phyloP scores from a whole-genome alignment of 1,140 invertebrate genomes.

The Globodera ellingtonae region DNA sequence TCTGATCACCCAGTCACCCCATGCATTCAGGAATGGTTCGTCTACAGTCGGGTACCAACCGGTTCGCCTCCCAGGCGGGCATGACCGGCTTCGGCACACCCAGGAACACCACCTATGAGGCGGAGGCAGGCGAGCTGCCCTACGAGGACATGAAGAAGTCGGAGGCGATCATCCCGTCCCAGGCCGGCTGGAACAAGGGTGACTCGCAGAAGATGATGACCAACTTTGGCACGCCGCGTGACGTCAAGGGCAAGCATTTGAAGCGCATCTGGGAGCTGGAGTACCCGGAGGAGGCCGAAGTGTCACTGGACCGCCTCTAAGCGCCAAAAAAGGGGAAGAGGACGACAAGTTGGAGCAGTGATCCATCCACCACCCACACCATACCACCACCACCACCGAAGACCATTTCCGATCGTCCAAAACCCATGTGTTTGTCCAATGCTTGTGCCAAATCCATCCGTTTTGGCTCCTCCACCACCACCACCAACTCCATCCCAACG shows the following conservation, averaged over 20 bases:
- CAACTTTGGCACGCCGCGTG: conserved; percentile 57
- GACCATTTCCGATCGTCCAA: no score
- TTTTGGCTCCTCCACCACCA: neutral
- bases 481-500: neutral
- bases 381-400: neutral
- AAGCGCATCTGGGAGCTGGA: conserved; percentile 63
- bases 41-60: conserved; percentile 64
- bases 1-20: neutral
- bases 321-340: neutral
- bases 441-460: neutral
- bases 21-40: conserved; percentile 59
- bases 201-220: conserved; percentile 64
- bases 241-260: conserved; percentile 62
- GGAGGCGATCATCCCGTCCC: conserved; percentile 63
- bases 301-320: conserved; percentile 59
- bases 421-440: neutral
- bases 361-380: neutral
- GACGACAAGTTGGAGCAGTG: neutral
- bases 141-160: conserved; percentile 66
- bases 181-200: conserved; percentile 65
- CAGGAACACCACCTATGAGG: conserved; percentile 65
- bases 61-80: conserved; percentile 61
- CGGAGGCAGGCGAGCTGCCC: conserved; percentile 63
- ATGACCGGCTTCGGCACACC: conserved; percentile 65
- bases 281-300: conserved; percentile 60